phyloP scores from a whole-genome alignment of 30 jellyfish, hydroid and myxozoan species.

The Chironex yamaguchii region DNA sequence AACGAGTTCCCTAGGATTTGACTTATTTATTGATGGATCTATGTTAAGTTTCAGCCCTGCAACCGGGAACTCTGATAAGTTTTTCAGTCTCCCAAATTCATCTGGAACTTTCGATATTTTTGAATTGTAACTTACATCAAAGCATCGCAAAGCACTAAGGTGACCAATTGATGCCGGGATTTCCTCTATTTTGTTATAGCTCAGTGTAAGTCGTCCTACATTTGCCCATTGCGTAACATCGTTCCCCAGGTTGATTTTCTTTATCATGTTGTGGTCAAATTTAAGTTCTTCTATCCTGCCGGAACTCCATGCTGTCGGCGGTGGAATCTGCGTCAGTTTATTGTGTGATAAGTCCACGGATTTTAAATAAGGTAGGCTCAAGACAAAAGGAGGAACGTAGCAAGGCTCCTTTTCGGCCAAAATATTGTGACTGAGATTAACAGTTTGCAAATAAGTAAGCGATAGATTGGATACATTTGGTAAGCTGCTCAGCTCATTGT shows the following conservation, averaged over 20 bases:
- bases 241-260: conserved; percentile 49
- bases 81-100: conserved; percentile 76
- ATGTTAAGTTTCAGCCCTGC: conserved; percentile 72
- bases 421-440: conserved; percentile 75
- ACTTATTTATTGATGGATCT: conserved; percentile 66
- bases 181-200: conserved; percentile 60
- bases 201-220: conserved; percentile 54
- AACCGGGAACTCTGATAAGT: conserved; percentile 63
- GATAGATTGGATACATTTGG: conserved; percentile 64
- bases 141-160: conserved; percentile 46
- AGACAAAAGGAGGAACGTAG: conserved; percentile 73
- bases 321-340: conserved; percentile 77
- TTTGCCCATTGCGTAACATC: conserved; percentile 51
- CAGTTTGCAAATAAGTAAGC: conserved; percentile 47
- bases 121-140: conserved; percentile 78
- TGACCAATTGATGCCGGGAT: conserved; percentile 75
- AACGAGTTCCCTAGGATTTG: conserved; percentile 76
- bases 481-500: conserved; percentile 57
- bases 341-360: conserved; percentile 80
- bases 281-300: conserved; percentile 64
- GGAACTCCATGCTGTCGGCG: conserved; percentile 86
- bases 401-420: conserved; percentile 79
- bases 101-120: conserved; percentile 70
- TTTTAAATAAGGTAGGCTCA: conserved; percentile 63
- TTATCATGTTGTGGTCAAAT: conserved; percentile 72